These are phyloP conservation scores for Vidua macroura DNA, from an alignment of 2,113 vertebrate species.

Conservation along the genomic window DNA sequence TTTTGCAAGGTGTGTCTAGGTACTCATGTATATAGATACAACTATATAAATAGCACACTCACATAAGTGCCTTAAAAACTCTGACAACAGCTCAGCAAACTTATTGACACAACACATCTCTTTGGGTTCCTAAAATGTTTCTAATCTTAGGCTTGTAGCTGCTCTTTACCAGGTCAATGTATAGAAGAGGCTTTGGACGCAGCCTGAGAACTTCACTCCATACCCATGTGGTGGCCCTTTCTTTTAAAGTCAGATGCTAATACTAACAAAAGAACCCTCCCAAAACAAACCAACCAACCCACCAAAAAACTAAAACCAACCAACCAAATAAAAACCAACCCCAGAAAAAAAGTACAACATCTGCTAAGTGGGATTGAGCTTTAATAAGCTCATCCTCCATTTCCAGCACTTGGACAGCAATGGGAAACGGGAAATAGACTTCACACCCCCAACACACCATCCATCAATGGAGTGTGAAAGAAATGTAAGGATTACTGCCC, in stretches of 20 bases:
- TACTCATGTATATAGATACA: background rate
- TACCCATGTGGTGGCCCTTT: background rate
- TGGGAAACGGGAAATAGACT: slow-evolving; percentile 5
- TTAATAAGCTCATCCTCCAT: background rate
- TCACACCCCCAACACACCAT: slow-evolving; percentile 20
- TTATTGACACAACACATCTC: background rate
- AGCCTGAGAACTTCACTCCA: background rate
- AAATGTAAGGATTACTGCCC: slow-evolving; percentile 25
- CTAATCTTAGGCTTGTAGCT: background rate
- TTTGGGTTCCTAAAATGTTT: background rate
- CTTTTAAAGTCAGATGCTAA: background rate
- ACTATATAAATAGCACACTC: background rate
- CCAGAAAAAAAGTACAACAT: background rate
- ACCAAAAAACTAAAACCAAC: background rate
- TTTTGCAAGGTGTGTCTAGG: background rate
- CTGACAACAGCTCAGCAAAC: background rate
- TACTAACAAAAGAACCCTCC: background rate
- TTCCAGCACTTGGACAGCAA: slow-evolving; percentile 57
- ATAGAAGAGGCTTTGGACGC: background rate
- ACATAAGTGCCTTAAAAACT: background rate
- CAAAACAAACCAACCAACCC: background rate
- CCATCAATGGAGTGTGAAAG: slow-evolving; percentile 47
- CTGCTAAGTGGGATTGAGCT: background rate
- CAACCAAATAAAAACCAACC: background rate
- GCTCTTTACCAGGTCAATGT: background rate